phyloP scores from a whole-genome alignment of 1,140 invertebrate genomes.

The Pygmarrhopalites habei region DNA sequence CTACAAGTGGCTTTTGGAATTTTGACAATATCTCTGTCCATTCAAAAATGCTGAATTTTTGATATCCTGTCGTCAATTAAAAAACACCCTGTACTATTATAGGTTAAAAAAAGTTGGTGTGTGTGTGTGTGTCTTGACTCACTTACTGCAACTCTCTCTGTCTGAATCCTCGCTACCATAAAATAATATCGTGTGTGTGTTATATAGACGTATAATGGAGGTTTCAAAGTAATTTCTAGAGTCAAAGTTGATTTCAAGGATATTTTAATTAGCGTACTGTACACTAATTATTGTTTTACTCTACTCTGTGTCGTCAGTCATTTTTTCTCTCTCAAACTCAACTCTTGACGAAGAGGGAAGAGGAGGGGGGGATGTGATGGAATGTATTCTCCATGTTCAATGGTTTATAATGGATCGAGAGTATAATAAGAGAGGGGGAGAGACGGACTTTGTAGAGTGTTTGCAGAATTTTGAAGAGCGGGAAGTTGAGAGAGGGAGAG shows the following conservation, averaged over 20 bases:
- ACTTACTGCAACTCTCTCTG: too few species aligned
- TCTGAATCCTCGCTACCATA: not conserved
- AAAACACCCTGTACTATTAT: not conserved
- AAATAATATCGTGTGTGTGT: not conserved
- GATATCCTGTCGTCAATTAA: too few species aligned
- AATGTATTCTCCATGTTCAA: too few species aligned
- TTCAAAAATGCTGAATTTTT: too few species aligned
- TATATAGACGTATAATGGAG: not conserved
- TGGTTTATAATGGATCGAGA: too few species aligned
- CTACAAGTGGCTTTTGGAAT: too few species aligned
- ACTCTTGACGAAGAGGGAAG: too few species aligned
- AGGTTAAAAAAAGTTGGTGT: not conserved
- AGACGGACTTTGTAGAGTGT: too few species aligned
- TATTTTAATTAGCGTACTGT: constrained; percentile 1
- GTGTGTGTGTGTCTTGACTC: too few species aligned
- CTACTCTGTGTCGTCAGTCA: not conserved
- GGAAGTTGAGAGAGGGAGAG: not conserved
- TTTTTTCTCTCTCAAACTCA: not conserved
- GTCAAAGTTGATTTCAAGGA: constrained; percentile 1
- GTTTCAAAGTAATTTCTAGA: constrained; percentile 1
- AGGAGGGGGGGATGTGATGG: too few species aligned
- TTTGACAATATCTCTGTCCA: too few species aligned
- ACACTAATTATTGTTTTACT: constrained; percentile 5
- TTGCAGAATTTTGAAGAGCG: not conserved
- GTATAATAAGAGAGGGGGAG: too few species aligned